Evolutionary conservation across 1,140 invertebrate species (phyloP), one percentile per base, ranked within the genome.

Genomic region (Aphis gossypii): DNA sequence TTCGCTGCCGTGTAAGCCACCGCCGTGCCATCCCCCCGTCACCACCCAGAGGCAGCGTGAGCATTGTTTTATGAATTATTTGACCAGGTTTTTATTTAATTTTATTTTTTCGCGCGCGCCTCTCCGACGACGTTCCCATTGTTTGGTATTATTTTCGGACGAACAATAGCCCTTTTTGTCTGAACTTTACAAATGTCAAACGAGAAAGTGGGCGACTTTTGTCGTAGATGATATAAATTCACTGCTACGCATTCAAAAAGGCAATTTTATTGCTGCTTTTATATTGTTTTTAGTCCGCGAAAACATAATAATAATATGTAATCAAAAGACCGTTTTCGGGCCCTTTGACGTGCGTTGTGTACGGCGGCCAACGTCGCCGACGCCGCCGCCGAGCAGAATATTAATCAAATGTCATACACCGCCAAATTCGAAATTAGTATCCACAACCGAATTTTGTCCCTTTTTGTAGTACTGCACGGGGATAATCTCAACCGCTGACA

Each of bases 11-110:
- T 46, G 90, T 92, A 82, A 92, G 48, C 68, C 68, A 83, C 25
- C 38, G 90, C 82, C 90, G 90, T 21, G n/a, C 20, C 41, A 11
- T 21, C 76, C 76, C 35, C 14, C 30, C 60, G 1, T 2, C 9
- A 6, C 11, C 5, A 8, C 23, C 88, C 14, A 23, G 21, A 23
- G 30, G 11, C 3, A 23, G 91, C 23, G 76, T 7, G 46, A 30
- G 48, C 91, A 92, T 92, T 92, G 91, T 92, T 92, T 82, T 92
- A 92, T 92, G 91, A 92, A 92, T 92, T 92, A 92, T 92, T 92
- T 41, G 91, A 82, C 91, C 91, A 92, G 91, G 91, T 92, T 92
- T 91, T 82, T 76, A 46, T 91, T 82, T 92, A 56, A 51, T 92
- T 92, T 92, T 92, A 51, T 68, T 68, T 90, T 90, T 87, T 87